Evolutionary conservation across 2,113 vertebrate species (phyloP).

Genomic region (Aphyosemion australe): DNA sequence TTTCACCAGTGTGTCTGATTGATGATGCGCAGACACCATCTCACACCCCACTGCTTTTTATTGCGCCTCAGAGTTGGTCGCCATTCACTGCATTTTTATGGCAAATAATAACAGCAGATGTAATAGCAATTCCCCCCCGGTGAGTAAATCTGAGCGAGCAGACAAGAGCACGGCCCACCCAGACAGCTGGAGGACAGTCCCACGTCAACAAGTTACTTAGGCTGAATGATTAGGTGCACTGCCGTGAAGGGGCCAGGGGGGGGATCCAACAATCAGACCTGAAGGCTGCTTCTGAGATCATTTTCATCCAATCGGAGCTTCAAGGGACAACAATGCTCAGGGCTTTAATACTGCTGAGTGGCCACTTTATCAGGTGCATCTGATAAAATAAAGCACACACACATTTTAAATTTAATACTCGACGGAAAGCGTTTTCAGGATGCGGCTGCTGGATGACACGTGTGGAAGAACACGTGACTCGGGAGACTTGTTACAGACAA

Average conservation of each 20-base stretch:
- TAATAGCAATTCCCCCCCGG: slow-evolving; percentile 66
- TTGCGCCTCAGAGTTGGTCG: slow-evolving; percentile 64
- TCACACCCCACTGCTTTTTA: slow-evolving; percentile 75
- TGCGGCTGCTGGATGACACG: neutral
- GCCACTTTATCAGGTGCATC: slow-evolving; percentile 23
- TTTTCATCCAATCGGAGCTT: slow-evolving; percentile 25
- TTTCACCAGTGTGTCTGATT: slow-evolving; percentile 73
- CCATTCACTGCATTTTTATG: slow-evolving; percentile 77
- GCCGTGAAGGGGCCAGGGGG: slow-evolving; percentile 16
- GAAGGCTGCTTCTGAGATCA: slow-evolving; percentile 35
- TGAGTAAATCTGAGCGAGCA: slow-evolving; percentile 71
- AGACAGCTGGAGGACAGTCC: slow-evolving; percentile 71
- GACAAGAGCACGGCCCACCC: slow-evolving; percentile 56
- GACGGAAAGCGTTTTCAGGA: neutral
- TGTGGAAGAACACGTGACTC: neutral
- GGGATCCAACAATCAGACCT: slow-evolving; percentile 40
- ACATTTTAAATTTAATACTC: neutral
- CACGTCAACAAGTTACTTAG: slow-evolving; percentile 73
- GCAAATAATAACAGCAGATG: slow-evolving; percentile 79
- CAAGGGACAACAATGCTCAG: no score
- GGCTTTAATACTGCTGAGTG: slow-evolving; percentile 30
- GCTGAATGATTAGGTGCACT: slow-evolving; percentile 60
- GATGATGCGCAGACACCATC: slow-evolving; percentile 71
- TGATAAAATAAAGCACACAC: slow-evolving; percentile 3
- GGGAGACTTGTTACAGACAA: neutral